Base-by-base conservation (phyloP, 2,797 vertebrate genomes). In the Tangara arthus region DNA sequence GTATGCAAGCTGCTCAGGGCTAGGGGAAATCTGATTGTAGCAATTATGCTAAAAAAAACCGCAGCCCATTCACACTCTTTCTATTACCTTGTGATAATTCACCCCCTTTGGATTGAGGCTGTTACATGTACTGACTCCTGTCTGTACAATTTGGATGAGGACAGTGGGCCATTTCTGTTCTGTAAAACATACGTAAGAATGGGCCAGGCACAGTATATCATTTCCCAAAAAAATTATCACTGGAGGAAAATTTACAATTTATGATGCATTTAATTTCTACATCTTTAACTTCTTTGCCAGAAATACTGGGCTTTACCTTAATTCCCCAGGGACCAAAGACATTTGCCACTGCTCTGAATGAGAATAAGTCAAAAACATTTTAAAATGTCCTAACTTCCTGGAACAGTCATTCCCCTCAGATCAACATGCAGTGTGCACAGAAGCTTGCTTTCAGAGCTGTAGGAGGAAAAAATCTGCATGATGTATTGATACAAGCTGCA, bases 151-250 rank as follows among this genome's bases (percentile, higher is more conserved):
- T 84, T 82, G 63, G 10, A 47, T 78, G 64, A 94, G 63, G 87
- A 79, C 59, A 61, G 21, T 15, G 12, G 14, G n/a, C 11, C 7
- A 32, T 55, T 84, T 82, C 82, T 90, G 9, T 44, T 87, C 26
- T 34, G 64, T 82, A 70, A 95, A 87, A 66, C 34, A 16, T 30
- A 20, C 5, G 8, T 42, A 88, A 81, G 60, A 71, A 86, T 46
- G 37, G 28, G 15, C 11, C 20, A 46, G 50, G 24, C 26, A 15
- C 15, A 46, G 15, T 26, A 63, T 32, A 8, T 32, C 21, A 66
- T 92, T 85, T 64, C 35, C n/a, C 56, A 53, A 35, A 26, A 61
- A 94, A 96, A 92, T 60, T 93, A 92, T 90, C 63, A 70, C 52
- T 55, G 50, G 32, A 85, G 24, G 24, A 81, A 90, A 60, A 59